Base-by-base conservation (phyloP, 2,888 invertebrate genomes). In the Deroplatys truncata region DNA sequence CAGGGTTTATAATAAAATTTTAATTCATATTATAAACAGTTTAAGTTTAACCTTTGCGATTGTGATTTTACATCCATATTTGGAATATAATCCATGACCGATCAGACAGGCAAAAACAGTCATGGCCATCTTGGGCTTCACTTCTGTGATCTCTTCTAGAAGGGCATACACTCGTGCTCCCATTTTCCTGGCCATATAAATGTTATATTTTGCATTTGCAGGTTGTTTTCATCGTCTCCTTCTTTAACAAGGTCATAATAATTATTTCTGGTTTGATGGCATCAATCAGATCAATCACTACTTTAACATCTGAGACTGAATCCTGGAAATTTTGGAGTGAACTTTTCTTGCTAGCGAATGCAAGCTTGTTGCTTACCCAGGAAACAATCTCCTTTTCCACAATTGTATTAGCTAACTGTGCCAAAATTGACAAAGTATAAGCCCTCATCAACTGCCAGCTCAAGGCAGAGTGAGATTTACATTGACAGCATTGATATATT, bases 51-150 rank as follows among this genome's bases (percentile, higher is more conserved):
- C 16, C 28, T 88, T 89, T 90, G 89, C 56, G 86, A 49, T 10
- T 89, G 90, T 72, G 56, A 72, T 88, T 91, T 91, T 20, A 89
- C 88, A 93, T 97, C 97, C 97, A 98, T 97, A 93, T 97, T 96
- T 91, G 98, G 98, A 92, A 98, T 96, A 94, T 98, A 98, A 95
- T 99, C 99, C 92, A 98, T 96, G 49, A 98, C 98, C 99, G n/a
- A 99, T 99, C 92, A 99, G 96, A 93, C 99, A 99, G 49, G 99
- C 99, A 94, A 99, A 99, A 92, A 99, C 98, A 7, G 99, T 99
- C 99, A 99, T 98, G 90, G 99, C 98, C 99, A 99, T 98, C 94
- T 99, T 99, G 90, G 97, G 98, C 93, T 99, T 99, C 31, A 98
- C 97, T 94, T 99, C 99, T 82, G 98, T 98, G 92, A 99, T 99